Evolutionary conservation across 2,113 vertebrate genomes (phyloP).

Genomic region (Muntiacus reevesi): DNA sequence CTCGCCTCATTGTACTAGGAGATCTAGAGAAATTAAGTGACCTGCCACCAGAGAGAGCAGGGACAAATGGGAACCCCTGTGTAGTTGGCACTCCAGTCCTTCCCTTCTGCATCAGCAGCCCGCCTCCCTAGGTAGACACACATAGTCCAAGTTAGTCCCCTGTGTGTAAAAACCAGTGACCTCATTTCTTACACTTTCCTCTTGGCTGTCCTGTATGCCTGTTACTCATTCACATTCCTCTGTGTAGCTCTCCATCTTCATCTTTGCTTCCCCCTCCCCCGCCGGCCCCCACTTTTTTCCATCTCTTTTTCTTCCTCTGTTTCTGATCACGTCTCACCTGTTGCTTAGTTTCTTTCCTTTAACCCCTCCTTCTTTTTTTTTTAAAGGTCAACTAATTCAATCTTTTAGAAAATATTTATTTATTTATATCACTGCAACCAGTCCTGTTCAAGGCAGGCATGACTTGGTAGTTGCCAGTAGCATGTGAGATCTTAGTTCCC

Average conservation of each 20-base stretch:
- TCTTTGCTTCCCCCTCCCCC: background rate
- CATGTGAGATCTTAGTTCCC: background rate
- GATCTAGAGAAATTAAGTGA: background rate
- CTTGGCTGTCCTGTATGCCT: background rate
- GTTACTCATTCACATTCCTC: background rate
- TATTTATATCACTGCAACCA: background rate
- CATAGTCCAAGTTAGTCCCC: background rate
- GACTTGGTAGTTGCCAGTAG: background rate
- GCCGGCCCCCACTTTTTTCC: accelerated
- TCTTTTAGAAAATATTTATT: background rate
- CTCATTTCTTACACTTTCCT: background rate
- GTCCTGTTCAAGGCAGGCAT: background rate
- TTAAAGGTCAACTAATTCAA: background rate
- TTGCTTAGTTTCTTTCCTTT: background rate
- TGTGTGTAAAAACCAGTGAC: background rate
- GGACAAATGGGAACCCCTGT: accelerated
- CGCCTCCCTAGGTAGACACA: background rate
- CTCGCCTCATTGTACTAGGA: background rate
- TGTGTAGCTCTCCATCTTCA: background rate
- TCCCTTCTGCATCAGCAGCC: background rate
- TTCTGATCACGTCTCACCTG: background rate
- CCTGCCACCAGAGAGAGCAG: background rate
- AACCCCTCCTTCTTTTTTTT: background rate
- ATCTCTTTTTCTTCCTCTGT: background rate
- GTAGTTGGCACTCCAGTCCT: accelerated